These are phyloP conservation scores for Nowickia ferox DNA, from an alignment of 2,888 invertebrate genomes.

Conservation along the genomic window DNA sequence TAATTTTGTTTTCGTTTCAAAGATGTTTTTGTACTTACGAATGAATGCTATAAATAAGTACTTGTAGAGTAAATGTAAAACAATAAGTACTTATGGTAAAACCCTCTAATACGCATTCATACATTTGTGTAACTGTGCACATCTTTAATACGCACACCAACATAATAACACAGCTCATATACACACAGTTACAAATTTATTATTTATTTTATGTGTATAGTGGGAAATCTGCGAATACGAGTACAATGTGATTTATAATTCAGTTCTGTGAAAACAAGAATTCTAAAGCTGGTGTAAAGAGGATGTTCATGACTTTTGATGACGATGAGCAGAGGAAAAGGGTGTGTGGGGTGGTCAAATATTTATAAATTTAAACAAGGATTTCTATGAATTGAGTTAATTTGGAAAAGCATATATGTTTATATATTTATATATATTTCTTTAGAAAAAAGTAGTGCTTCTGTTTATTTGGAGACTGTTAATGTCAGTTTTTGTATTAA, in stretches of 20 bases:
- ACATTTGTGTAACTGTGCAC: not conserved
- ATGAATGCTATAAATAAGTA: no score
- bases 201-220: conserved; percentile 59
- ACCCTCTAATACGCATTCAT: no score
- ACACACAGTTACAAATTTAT: conserved; percentile 27
- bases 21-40: no score
- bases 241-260: conserved; percentile 49
- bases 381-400: conserved; percentile 46
- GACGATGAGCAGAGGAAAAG: no score
- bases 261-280: conserved; percentile 13
- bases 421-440: no score
- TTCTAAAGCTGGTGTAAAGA: not conserved
- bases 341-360: not conserved
- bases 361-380: conserved; percentile 15
- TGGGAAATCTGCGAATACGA: conserved; percentile 48
- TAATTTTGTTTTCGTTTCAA: no score
- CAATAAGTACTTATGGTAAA: no score
- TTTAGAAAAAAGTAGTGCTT: no score
- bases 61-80: no score
- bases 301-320: no score
- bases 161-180: not conserved
- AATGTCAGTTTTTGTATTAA: no score
- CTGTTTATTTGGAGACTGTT: not conserved
- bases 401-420: conserved; percentile 22
- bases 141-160: not conserved